Conservation (phyloP, 2,888 invertebrate genomes). For the Spialia ferax region DNA sequence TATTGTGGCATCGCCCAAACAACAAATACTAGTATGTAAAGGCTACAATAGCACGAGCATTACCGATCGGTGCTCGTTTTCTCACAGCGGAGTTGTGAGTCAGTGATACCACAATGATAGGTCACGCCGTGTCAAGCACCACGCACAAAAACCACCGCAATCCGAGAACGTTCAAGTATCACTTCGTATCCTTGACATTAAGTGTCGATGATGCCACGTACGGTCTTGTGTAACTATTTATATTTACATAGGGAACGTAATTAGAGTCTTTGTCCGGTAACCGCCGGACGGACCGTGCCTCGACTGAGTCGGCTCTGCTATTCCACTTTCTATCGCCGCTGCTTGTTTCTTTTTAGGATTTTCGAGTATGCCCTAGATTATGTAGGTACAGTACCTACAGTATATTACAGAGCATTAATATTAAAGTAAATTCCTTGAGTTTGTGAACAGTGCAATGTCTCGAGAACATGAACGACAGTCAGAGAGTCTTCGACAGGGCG, state of each 20-base stretch:
- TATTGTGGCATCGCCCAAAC: conserved; percentile 13
- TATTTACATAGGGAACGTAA: conserved; percentile 46
- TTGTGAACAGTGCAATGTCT: no score
- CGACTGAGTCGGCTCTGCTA: neutral
- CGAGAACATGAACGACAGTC: neutral
- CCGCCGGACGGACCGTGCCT: conserved; percentile 20
- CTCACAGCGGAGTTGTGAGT: conserved; percentile 37
- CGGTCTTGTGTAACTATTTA: conserved; percentile 45
- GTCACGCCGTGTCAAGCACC: conserved; percentile 50
- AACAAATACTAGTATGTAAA: conserved; percentile 8
- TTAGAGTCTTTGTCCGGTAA: conserved; percentile 46
- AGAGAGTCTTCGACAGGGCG: conserved; percentile 18
- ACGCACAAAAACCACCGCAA: conserved; percentile 41
- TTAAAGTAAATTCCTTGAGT: no score
- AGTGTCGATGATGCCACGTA: conserved; percentile 45
- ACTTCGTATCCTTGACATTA: conserved; percentile 51
- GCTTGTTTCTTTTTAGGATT: neutral
- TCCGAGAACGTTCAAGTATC: conserved; percentile 41
- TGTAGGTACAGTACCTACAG: no score
- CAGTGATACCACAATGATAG: conserved; percentile 45
- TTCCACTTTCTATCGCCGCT: conserved; percentile 30
- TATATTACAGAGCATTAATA: no score
- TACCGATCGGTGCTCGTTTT: conserved; percentile 36
- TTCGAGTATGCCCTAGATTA: neutral
- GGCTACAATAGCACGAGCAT: conserved; percentile 13